Conservation (phyloP, 2,888 invertebrate genomes). For the Metacarcinus magister region DNA sequence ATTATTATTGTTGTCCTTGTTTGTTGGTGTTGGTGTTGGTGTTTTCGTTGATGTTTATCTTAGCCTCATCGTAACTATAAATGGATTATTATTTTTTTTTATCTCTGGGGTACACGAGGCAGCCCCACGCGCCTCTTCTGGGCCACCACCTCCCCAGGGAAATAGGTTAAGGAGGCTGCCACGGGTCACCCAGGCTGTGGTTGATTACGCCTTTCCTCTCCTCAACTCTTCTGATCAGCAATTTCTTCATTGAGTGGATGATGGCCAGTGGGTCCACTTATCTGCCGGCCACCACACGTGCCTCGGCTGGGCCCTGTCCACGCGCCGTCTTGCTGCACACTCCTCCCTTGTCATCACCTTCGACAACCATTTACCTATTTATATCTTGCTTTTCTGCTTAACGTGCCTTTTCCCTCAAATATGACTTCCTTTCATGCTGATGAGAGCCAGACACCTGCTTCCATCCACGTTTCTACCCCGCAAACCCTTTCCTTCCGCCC, state of each 20-base stretch:
- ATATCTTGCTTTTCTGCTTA: too few species aligned
- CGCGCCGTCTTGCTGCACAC: not conserved
- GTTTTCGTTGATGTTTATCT: not conserved
- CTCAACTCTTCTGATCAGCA: constrained; percentile 2
- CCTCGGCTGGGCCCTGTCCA: not conserved
- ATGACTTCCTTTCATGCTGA: not conserved
- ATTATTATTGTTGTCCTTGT: too few species aligned
- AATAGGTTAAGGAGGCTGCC: not conserved
- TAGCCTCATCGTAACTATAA: not conserved
- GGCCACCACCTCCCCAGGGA: not conserved
- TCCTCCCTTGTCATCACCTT: not conserved
- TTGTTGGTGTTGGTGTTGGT: not conserved
- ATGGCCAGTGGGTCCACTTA: constrained; percentile 22
- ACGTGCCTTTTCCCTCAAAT: not conserved
- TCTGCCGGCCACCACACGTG: not conserved
- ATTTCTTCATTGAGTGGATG: constrained; percentile 33
- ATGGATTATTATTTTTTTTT: not conserved
- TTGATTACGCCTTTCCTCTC: not conserved
- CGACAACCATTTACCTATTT: not conserved
- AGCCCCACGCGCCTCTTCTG: not conserved
- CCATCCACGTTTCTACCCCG: not conserved
- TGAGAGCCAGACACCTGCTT: not conserved
- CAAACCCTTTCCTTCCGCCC: not conserved
- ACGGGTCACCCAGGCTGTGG: not conserved
- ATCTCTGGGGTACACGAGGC: not conserved